A percentile compares a stretch with the other conserved stretches of the same genome.
Evolutionary conservation across 2,888 invertebrate species (phyloP).

Genomic region (Campaea margaritaria): DNA sequence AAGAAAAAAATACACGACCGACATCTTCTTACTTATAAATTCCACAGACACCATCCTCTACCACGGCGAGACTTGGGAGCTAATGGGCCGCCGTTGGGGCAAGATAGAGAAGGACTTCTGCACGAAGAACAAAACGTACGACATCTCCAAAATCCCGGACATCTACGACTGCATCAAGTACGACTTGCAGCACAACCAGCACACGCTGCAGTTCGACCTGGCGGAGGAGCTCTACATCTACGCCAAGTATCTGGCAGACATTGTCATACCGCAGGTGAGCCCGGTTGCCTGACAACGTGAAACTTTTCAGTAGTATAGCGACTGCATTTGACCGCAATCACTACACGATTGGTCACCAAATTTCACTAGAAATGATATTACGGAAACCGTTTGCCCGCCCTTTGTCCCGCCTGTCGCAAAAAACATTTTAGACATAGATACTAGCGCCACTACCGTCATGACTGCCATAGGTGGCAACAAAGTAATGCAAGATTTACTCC

Average conservation of each 20-base stretch:
- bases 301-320: too few species aligned
- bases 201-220: constrained; percentile 95
- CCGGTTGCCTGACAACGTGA: too few species aligned
- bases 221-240: constrained; percentile 97
- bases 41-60: constrained; percentile 94
- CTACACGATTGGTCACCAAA: too few species aligned
- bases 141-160: constrained; percentile 99
- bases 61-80: constrained; percentile 99
- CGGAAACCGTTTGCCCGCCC: too few species aligned
- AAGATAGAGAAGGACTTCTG: constrained; percentile 99
- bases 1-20: too few species aligned
- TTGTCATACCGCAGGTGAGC: constrained; percentile 97
- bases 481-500: too few species aligned
- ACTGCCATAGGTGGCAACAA: too few species aligned
- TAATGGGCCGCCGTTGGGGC: constrained; percentile 98
- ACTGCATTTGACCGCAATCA: too few species aligned
- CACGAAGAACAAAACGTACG: constrained; percentile 95
- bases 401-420: too few species aligned
- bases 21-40: not conserved
- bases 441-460: too few species aligned
- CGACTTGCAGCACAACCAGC: constrained; percentile 99
- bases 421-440: too few species aligned
- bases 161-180: constrained; percentile 99
- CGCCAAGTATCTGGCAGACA: constrained; percentile 98
- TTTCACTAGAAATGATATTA: too few species aligned